Percentiles rank a stretch among this genome's conserved stretches.
These are phyloP conservation scores for Ceratina australensis DNA, from an alignment of 1,140 invertebrate genomes.

Conservation along the genomic window DNA sequence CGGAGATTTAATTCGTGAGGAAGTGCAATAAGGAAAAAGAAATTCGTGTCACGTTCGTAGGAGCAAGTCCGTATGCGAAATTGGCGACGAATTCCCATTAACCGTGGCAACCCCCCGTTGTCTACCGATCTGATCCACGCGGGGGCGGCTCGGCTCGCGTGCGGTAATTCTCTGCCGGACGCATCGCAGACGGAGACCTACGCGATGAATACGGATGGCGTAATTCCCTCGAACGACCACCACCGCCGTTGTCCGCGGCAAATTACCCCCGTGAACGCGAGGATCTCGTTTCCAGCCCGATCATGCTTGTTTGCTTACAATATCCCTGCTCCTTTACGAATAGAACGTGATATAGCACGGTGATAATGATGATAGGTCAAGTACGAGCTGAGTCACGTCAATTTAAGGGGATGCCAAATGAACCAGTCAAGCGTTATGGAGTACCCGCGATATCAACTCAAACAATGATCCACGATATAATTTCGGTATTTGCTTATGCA, in stretches of 20 bases:
- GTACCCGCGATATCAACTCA: too few species aligned
- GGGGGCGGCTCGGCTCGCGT: conserved; percentile 21
- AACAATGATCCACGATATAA: too few species aligned
- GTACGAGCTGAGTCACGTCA: too few species aligned
- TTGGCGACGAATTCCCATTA: conserved; percentile 59
- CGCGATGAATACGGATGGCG: conserved; percentile 52
- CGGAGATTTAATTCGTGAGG: too few species aligned
- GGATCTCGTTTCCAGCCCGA: conserved; percentile 18
- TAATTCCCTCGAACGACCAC: conserved; percentile 16
- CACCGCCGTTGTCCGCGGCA: conserved; percentile 3
- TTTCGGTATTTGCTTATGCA: too few species aligned
- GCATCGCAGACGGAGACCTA: background rate
- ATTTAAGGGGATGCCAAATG: too few species aligned
- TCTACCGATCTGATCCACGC: conserved; percentile 51
- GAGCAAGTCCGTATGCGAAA: conserved; percentile 52
- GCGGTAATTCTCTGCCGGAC: conserved; percentile 44
- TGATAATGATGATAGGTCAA: background rate
- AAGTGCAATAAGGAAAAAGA: conserved; percentile 5
- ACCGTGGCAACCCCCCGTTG: conserved; percentile 7
- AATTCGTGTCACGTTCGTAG: conserved; percentile 55
- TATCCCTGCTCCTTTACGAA: background rate
- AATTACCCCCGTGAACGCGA: conserved; percentile 39
- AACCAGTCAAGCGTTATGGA: too few species aligned
- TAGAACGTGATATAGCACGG: background rate
- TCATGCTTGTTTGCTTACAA: background rate